Percentiles rank a stretch among this genome's conserved stretches.
Evolutionary conservation across 1,140 invertebrate genomes (phyloP).

Genomic region (Contarinia nasturtii): DNA sequence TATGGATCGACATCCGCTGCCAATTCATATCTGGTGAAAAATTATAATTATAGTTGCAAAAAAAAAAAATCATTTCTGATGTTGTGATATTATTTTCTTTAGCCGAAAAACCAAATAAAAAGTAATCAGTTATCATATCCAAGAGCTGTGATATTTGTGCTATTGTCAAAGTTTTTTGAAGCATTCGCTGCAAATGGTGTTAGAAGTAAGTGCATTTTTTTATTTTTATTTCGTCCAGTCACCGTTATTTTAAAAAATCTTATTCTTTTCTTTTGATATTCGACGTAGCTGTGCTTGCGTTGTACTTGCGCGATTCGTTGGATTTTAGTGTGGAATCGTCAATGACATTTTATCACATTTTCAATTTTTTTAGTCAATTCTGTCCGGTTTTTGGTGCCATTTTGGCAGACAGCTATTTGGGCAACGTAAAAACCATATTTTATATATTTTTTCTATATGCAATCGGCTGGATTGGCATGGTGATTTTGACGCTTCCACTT

Average conservation of each 20-base stretch:
- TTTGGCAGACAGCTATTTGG: conserved; percentile 58
- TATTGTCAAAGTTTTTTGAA: conserved; percentile 21
- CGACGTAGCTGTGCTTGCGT: conserved; percentile 43
- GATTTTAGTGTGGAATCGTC: conserved; percentile 31
- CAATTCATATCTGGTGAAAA: too few relatives aligned
- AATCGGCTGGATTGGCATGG: conserved; percentile 36
- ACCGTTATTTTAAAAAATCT: too few relatives aligned
- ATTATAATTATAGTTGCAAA: too few relatives aligned
- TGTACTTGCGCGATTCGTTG: conserved; percentile 43
- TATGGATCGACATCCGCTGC: background rate
- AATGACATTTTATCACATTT: conserved; percentile 54
- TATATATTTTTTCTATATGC: conserved; percentile 51
- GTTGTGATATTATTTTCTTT: background rate
- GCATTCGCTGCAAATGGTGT: conserved; percentile 23
- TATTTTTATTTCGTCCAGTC: conserved; percentile 4
- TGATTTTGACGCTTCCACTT: conserved; percentile 13
- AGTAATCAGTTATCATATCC: conserved; percentile 10
- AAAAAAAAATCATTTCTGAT: background rate
- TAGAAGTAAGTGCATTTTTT: conserved; percentile 13
- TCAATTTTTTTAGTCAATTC: conserved; percentile 59
- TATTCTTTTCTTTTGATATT: conserved; percentile 6
- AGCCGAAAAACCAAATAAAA: background rate
- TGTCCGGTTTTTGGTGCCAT: conserved; percentile 60
- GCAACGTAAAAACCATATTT: conserved; percentile 39
- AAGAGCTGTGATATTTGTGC: conserved; percentile 16